Conservation (phyloP, 2,113 vertebrate species). For the Indri indri region DNA sequence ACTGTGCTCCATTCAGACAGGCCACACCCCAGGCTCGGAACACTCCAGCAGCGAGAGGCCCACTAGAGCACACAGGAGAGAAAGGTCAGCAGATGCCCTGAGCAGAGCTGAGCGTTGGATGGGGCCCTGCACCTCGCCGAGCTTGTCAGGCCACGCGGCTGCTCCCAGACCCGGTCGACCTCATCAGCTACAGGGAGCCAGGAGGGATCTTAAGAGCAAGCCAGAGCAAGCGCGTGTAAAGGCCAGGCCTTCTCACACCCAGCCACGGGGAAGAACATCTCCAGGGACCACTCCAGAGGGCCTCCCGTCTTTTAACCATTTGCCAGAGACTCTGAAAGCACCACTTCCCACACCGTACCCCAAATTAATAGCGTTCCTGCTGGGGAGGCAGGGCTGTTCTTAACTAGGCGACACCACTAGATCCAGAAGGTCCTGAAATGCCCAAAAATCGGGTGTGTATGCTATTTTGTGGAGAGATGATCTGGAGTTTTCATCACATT, state of each 20-base stretch:
- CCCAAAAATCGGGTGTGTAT: neutral
- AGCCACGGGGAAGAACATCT: neutral
- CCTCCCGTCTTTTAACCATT: neutral
- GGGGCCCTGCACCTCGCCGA: neutral
- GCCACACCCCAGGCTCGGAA: neutral
- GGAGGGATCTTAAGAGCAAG: neutral
- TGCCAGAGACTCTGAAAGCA: neutral
- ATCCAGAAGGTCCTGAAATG: neutral
- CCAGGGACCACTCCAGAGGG: neutral
- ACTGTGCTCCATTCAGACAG: neutral
- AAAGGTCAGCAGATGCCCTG: neutral
- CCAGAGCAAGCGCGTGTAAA: neutral
- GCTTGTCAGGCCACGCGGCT: neutral
- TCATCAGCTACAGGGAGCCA: neutral
- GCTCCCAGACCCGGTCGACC: neutral
- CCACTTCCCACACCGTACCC: neutral
- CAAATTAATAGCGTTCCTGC: neutral
- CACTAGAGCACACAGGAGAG: neutral
- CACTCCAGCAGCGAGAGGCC: neutral
- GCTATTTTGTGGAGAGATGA: neutral
- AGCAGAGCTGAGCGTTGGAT: neutral
- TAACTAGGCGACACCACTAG: neutral
- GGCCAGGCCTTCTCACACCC: neutral
- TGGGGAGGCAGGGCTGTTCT: neutral
- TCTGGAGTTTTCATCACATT: neutral